Conservation (phyloP, 1,140 invertebrate genomes). For the Cotesia chilonis region DNA sequence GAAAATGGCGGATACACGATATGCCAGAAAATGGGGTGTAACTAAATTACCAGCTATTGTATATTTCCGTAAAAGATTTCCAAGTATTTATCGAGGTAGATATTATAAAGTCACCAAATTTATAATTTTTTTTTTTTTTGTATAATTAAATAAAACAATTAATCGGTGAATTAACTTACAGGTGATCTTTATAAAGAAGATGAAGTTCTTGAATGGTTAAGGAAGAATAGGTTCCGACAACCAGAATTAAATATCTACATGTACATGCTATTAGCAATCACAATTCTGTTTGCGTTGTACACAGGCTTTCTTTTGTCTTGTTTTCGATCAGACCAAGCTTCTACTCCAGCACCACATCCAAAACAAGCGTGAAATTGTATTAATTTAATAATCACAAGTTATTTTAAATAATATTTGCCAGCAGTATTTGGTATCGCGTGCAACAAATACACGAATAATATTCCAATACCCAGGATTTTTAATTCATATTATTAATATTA, state of each 20-base stretch:
- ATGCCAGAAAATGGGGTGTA: conserved; percentile 95
- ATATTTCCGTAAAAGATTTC: conserved; percentile 92
- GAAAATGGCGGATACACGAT: conserved; percentile 90
- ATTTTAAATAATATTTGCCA: conserved; percentile 24
- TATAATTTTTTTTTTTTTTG: neutral
- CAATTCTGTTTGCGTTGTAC: conserved; percentile 86
- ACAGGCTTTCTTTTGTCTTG: conserved; percentile 91
- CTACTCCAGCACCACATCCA: conserved; percentile 68
- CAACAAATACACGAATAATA: conserved; percentile 17
- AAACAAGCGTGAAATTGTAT: conserved; percentile 70
- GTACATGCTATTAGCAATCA: conserved; percentile 89
- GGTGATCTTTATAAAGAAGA: conserved; percentile 84
- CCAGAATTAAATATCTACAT: conserved; percentile 94
- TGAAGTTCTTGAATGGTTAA: conserved; percentile 92
- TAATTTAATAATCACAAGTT: conserved; percentile 2
- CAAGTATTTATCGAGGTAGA: conserved; percentile 91
- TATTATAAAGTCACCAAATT: conserved; percentile 10
- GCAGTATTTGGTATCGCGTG: conserved; percentile 33
- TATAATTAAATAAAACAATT: neutral
- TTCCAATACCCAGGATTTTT: conserved; percentile 17
- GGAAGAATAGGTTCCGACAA: conserved; percentile 91
- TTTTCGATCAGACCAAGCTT: conserved; percentile 74
- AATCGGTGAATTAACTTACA: conserved; percentile 49
- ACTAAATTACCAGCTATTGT: conserved; percentile 90
- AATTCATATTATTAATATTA: conserved; percentile 6